Percentiles rank a stretch among this genome's conserved stretches.
Evolutionary conservation across 2,888 invertebrate genomes (phyloP).

Genomic region (Lycia hirtaria): DNA sequence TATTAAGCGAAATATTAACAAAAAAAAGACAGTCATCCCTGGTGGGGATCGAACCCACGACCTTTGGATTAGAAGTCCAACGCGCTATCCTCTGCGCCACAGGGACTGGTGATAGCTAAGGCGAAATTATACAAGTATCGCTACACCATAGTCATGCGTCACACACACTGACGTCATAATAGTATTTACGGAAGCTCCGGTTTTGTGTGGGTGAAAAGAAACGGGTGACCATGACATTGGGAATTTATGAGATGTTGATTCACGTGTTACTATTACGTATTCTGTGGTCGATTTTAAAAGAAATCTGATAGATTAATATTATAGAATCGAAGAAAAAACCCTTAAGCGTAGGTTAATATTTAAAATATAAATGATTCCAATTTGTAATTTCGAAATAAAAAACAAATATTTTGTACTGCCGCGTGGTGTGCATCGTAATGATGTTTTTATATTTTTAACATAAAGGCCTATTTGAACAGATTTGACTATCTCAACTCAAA

Average conservation of each 20-base stretch:
- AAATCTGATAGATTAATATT: not conserved
- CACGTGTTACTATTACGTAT: too few relatives aligned
- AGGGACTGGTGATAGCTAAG: constrained; percentile 80
- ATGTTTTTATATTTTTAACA: too few relatives aligned
- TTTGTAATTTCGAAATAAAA: too few relatives aligned
- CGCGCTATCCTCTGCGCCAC: constrained; percentile 95
- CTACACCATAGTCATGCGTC: constrained; percentile 12
- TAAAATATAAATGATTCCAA: too few relatives aligned
- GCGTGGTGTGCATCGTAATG: too few relatives aligned
- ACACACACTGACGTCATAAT: constrained; percentile 41
- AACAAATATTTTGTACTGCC: too few relatives aligned
- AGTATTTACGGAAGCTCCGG: constrained; percentile 18
- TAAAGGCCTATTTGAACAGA: too few relatives aligned
- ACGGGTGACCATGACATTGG: constrained; percentile 28
- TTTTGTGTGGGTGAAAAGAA: constrained; percentile 22
- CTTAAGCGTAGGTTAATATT: too few relatives aligned
- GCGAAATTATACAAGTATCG: constrained; percentile 52
- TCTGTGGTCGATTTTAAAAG: not conserved
- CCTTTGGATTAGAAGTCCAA: constrained; percentile 96
- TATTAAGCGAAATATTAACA: not conserved
- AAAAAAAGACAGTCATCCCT: constrained; percentile 82
- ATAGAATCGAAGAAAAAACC: too few relatives aligned
- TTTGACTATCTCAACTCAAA: too few relatives aligned
- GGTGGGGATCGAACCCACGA: constrained; percentile 94
- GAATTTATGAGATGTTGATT: constrained; percentile 21